These are phyloP conservation scores for Ormyrus pomaceus DNA, from an alignment of 2,888 invertebrate species.

Conservation along the genomic window DNA sequence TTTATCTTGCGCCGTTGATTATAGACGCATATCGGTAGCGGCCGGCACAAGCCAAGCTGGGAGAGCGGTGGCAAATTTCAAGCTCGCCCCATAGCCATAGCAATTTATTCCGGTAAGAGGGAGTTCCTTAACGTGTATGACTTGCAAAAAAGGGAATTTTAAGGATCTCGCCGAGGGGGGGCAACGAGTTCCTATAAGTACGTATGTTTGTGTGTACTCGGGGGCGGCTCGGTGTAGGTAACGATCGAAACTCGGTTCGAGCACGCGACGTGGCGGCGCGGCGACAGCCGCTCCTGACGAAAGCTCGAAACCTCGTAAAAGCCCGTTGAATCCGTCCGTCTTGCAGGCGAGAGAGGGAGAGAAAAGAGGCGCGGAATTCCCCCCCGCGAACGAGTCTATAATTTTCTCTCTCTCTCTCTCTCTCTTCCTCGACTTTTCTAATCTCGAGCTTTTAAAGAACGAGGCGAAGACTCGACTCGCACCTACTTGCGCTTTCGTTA, in stretches of 20 bases:
- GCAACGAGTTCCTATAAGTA: no score
- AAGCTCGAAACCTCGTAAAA: conserved; percentile 16
- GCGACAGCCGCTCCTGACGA: conserved; percentile 38
- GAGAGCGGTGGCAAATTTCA: conserved; percentile 9
- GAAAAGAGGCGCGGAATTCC: background rate
- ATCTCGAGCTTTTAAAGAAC: conserved; percentile 40
- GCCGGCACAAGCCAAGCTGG: background rate
- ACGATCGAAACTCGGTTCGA: conserved; percentile 49
- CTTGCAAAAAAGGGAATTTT: conserved; percentile 47
- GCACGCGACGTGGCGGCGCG: conserved; percentile 34
- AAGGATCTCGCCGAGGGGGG: conserved; percentile 16
- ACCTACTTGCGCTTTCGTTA: conserved; percentile 20
- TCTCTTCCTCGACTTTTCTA: conserved; percentile 39
- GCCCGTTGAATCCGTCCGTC: conserved; percentile 14
- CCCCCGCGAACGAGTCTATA: conserved; percentile 27
- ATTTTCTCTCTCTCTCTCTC: conserved; percentile 35
- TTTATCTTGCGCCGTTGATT: conserved; percentile 36
- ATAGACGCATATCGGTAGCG: conserved; percentile 5
- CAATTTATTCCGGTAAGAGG: conserved; percentile 41
- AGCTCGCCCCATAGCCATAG: background rate
- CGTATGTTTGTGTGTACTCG: no score
- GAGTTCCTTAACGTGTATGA: conserved; percentile 34
- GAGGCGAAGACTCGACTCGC: background rate
- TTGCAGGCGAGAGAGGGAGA: background rate
- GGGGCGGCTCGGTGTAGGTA: background rate